A percentile compares a stretch with the other conserved stretches of the same genome.
Conservation (phyloP, 2,113 vertebrate species). For the Centrocercus urophasianus region DNA sequence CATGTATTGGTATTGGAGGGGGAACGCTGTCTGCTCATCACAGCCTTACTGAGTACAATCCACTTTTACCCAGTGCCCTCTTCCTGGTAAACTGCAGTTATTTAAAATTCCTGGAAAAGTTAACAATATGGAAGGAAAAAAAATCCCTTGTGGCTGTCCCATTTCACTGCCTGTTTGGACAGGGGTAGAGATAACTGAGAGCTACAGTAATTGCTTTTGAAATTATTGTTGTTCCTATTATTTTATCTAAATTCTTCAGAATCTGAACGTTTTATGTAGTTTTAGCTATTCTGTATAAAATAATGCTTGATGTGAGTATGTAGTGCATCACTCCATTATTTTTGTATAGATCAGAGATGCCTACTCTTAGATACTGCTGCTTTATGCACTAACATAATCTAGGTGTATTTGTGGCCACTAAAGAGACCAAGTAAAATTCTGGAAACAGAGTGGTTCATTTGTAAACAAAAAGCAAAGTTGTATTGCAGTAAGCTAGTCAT, state of each 20-base stretch:
- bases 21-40: neutral
- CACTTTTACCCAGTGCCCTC: neutral
- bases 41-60: neutral
- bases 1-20: fast-evolving
- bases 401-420: neutral
- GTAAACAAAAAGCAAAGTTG: neutral
- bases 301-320: neutral
- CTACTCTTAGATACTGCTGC: neutral
- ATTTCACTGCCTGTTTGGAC: neutral
- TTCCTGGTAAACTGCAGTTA: neutral
- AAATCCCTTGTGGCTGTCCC: neutral
- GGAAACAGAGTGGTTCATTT: neutral
- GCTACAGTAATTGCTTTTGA: neutral
- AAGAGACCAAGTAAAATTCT: neutral
- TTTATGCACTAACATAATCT: neutral
- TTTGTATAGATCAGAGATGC: neutral
- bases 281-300: neutral
- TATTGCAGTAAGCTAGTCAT: neutral
- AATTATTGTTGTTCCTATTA: neutral
- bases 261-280: neutral
- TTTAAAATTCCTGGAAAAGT: neutral
- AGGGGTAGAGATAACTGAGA: neutral
- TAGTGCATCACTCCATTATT: neutral
- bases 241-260: neutral
- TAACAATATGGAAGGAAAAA: neutral